Evolutionary conservation across 2,888 invertebrate species (phyloP).

Genomic region (Lithophane ornitopus): DNA sequence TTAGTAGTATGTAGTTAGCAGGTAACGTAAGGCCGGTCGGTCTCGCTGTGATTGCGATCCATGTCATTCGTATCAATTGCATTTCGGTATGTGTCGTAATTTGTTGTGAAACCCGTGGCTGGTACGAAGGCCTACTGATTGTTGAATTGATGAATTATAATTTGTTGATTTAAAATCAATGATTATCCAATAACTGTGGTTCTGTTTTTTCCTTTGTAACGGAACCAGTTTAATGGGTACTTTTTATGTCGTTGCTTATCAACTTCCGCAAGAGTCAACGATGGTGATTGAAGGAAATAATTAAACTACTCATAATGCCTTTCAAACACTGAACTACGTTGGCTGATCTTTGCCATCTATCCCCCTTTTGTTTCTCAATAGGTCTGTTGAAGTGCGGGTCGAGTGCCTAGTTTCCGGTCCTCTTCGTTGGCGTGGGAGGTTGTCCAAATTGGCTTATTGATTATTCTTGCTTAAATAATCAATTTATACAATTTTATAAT

Average conservation of each 20-base stretch:
- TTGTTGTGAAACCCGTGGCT: constrained; percentile 58
- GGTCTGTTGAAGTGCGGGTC: constrained; percentile 16
- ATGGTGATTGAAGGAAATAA: constrained; percentile 11
- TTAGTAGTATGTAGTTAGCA: constrained; percentile 37
- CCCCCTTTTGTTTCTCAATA: constrained; percentile 18
- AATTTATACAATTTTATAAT: no score
- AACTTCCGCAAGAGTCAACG: constrained; percentile 36
- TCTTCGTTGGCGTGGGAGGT: neutral
- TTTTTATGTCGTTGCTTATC: constrained; percentile 42
- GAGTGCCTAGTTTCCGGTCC: constrained; percentile 31
- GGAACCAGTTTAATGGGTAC: constrained; percentile 26
- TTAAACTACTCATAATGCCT: neutral
- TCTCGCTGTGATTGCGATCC: constrained; percentile 70
- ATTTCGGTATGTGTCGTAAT: constrained; percentile 64
- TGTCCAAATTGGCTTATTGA: no score
- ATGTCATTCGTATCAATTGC: constrained; percentile 70
- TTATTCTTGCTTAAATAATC: no score
- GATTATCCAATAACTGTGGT: constrained; percentile 24
- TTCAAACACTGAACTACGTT: constrained; percentile 17
- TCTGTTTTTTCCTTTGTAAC: constrained; percentile 10
- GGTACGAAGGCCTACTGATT: constrained; percentile 43
- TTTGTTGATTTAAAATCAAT: constrained; percentile 38
- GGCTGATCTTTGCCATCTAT: constrained; percentile 24
- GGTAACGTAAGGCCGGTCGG: constrained; percentile 60
- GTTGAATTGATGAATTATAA: constrained; percentile 48